Conservation (phyloP, 37 sponge, comb jelly and placozoan species). For the Chondrosia reniformis region DNA sequence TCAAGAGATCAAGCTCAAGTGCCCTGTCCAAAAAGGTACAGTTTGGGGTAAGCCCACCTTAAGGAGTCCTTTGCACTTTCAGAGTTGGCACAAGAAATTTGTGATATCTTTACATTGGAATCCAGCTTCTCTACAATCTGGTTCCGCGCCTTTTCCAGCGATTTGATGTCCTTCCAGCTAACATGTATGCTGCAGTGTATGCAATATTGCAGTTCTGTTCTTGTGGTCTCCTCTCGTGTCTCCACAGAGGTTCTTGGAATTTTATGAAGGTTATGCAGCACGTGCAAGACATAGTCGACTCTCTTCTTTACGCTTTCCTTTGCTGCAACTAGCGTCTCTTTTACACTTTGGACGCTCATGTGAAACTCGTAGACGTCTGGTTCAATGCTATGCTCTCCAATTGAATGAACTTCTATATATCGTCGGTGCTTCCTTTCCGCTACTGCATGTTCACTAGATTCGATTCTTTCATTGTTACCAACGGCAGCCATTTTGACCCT, state of each 20-base stretch:
- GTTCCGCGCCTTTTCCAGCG: not conserved
- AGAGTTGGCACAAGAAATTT: not conserved
- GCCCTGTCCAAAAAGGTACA: not conserved
- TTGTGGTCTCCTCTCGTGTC: not conserved
- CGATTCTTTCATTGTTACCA: not conserved
- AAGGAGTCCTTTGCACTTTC: not conserved
- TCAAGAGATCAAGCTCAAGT: not conserved
- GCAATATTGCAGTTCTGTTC: not conserved
- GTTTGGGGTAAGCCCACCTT: not conserved
- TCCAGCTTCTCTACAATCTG: constrained; percentile 7
- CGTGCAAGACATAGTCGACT: constrained; percentile 7
- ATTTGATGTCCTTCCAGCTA: not conserved
- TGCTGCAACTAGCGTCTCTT: not conserved
- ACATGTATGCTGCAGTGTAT: not conserved
- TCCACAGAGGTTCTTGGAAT: not conserved
- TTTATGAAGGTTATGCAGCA: not conserved
- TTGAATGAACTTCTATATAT: constrained; percentile 18
- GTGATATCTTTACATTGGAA: constrained; percentile 4
- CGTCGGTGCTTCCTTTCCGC: no score
- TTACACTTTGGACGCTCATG: not conserved
- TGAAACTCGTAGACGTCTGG: not conserved
- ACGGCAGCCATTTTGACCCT: constrained; percentile 18
- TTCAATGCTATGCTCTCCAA: not conserved
- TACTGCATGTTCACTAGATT: not conserved
- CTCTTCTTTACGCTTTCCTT: constrained; percentile 8